These are phyloP conservation scores for Dendrolimus punctatus DNA, from an alignment of 1,140 invertebrate species.

Conservation along the genomic window DNA sequence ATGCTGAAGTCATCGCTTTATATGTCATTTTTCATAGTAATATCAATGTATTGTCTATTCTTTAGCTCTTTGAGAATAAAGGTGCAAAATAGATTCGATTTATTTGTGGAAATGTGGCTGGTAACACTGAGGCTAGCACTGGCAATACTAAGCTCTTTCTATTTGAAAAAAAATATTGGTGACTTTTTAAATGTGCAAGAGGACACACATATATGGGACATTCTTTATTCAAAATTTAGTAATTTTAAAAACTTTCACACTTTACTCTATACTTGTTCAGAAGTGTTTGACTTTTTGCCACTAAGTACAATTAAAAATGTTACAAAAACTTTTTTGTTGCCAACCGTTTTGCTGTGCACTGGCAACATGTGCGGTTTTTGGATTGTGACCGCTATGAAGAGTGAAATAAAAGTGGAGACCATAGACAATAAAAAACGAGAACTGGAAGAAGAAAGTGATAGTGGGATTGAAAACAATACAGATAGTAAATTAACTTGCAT, in stretches of 20 bases:
- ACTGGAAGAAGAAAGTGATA: conserved; percentile 12
- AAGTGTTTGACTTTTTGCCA: conserved; percentile 88
- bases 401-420: not conserved
- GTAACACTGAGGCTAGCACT: conserved; percentile 33
- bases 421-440: conserved; percentile 26
- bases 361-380: conserved; percentile 61
- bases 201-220: conserved; percentile 84
- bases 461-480: conserved; percentile 16
- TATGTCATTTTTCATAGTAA: conserved; percentile 48
- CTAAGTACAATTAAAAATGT: conserved; percentile 69
- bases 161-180: conserved; percentile 43
- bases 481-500: conserved; percentile 7
- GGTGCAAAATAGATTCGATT: conserved; percentile 32
- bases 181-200: conserved; percentile 59
- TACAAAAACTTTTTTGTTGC: conserved; percentile 73
- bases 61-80: conserved; percentile 43
- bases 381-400: conserved; percentile 28
- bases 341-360: conserved; percentile 66
- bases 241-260: conserved; percentile 87
- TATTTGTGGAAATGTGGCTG: conserved; percentile 38
- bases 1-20: conserved; percentile 82
- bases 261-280: conserved; percentile 86
- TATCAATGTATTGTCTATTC: conserved; percentile 43
- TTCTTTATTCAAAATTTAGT: conserved; percentile 83
- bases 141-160: conserved; percentile 28